These are phyloP conservation scores for Drosophila punjabiensis DNA, from an alignment of 1,140 invertebrate genomes.

Conservation along the genomic window DNA sequence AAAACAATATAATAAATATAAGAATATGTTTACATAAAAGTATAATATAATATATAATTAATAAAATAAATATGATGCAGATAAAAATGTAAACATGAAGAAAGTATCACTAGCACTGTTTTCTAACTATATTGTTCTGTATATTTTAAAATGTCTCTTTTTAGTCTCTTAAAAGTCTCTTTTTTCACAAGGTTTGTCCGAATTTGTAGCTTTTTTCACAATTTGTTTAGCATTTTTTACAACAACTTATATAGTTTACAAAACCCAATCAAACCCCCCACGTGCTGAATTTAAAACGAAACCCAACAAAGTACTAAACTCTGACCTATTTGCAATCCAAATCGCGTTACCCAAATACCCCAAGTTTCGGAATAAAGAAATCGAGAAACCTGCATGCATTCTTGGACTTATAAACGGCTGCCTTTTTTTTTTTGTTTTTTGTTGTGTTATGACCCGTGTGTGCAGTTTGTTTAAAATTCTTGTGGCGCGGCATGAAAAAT, in stretches of 20 bases:
- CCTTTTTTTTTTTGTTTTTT: background rate
- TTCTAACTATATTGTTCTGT: too few relatives aligned
- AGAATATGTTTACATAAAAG: too few relatives aligned
- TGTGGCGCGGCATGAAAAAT: slow-evolving; percentile 67
- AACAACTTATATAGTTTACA: background rate
- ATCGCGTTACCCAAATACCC: slow-evolving; percentile 3
- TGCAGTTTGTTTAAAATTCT: slow-evolving; percentile 59
- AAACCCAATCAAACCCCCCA: background rate
- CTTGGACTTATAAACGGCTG: slow-evolving; percentile 3
- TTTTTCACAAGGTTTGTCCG: background rate
- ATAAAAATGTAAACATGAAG: too few relatives aligned
- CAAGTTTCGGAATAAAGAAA: slow-evolving; percentile 13
- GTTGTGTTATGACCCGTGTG: slow-evolving; percentile 35
- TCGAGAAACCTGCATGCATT: slow-evolving; percentile 34
- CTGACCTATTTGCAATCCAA: slow-evolving; percentile 8
- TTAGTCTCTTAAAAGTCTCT: too few relatives aligned
- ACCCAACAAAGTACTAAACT: background rate
- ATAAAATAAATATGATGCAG: too few relatives aligned
- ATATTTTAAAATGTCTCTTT: too few relatives aligned
- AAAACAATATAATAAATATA: too few relatives aligned
- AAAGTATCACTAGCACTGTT: too few relatives aligned
- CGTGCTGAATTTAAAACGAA: background rate
- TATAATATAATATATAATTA: too few relatives aligned
- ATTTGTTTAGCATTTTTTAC: background rate
- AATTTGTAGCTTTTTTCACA: background rate